Conservation (phyloP, 2,113 vertebrate species). For the Podocnemis expansa region DNA sequence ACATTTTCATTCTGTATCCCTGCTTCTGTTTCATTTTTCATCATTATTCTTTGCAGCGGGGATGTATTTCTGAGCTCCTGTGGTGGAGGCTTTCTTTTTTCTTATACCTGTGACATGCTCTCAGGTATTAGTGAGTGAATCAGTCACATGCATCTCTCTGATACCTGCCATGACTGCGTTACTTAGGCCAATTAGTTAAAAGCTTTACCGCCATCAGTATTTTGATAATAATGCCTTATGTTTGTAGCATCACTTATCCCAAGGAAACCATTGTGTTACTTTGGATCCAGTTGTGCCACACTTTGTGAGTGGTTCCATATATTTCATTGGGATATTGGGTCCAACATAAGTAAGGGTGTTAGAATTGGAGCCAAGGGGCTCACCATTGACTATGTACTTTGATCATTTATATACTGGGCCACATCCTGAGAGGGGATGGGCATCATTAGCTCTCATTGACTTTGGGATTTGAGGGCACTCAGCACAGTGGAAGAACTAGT, state of each 20-base stretch:
- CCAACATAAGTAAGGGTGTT: background rate
- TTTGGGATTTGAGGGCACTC: background rate
- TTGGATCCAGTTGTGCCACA: background rate
- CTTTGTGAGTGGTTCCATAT: background rate
- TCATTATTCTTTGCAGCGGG: constrained; percentile 36
- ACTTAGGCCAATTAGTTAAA: background rate
- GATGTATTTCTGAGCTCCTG: constrained; percentile 7
- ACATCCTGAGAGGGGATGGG: background rate
- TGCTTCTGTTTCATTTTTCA: background rate
- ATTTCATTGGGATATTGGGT: background rate
- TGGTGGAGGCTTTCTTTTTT: background rate
- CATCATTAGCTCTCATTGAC: background rate
- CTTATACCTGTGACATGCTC: background rate
- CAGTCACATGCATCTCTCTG: background rate
- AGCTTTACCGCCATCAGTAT: background rate
- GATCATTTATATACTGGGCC: background rate
- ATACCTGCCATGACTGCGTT: background rate
- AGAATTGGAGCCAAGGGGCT: background rate
- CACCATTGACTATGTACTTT: background rate
- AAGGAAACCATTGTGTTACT: background rate
- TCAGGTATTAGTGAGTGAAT: background rate
- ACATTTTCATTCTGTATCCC: background rate
- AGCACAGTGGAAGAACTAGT: background rate
- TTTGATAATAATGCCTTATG: background rate
- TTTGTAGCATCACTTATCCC: background rate